These are phyloP conservation scores for Cardinalis cardinalis DNA, from an alignment of 2,113 vertebrate species.

Conservation along the genomic window DNA sequence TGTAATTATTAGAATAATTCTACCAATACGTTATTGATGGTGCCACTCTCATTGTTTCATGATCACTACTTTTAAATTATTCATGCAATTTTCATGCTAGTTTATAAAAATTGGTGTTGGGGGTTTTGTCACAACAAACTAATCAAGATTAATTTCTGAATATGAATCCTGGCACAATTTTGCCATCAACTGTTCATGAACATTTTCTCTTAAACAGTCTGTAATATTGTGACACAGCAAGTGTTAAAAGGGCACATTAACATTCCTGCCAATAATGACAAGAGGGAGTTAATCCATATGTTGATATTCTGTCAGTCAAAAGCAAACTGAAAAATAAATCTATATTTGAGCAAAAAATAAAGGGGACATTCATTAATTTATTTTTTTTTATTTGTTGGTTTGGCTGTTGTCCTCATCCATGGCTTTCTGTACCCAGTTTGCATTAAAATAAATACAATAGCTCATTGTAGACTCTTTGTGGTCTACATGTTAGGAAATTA, in stretches of 20 bases:
- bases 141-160: neutral
- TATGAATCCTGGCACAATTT: neutral
- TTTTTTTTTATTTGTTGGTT: neutral
- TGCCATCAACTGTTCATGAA: neutral
- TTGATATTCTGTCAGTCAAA: neutral
- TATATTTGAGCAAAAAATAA: neutral
- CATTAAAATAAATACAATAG: neutral
- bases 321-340: neutral
- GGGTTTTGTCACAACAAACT: neutral
- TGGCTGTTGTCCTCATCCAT: neutral
- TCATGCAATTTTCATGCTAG: neutral
- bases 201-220: neutral
- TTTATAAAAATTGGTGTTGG: neutral
- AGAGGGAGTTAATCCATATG: constrained; percentile 46
- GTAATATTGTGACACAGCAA: neutral
- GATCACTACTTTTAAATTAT: neutral
- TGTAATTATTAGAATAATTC: neutral
- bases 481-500: neutral
- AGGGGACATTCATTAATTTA: neutral
- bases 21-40: neutral
- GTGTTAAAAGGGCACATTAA: neutral
- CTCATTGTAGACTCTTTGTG: neutral
- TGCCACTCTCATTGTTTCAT: neutral
- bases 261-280: constrained; percentile 4
- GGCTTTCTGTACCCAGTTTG: neutral